phyloP scores from a whole-genome alignment of 2,113 vertebrate species.

The Myiozetetes cayanensis region DNA sequence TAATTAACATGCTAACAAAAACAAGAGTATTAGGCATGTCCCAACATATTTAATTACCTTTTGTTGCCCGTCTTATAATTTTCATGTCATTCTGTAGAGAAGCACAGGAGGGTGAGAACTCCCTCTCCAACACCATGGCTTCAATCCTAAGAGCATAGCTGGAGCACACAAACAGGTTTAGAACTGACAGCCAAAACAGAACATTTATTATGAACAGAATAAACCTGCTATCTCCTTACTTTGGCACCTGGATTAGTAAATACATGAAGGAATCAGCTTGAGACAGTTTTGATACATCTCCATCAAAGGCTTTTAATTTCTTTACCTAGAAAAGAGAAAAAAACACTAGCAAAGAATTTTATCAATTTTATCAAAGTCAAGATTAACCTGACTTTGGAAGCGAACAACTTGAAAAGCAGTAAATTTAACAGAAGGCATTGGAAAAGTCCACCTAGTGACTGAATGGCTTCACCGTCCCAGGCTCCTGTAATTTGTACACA shows the following conservation, averaged over 20 bases:
- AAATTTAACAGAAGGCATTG: not conserved
- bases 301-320: slow-evolving; percentile 88
- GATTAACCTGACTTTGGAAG: not conserved
- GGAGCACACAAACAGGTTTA: slow-evolving; percentile 53
- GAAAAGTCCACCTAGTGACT: not conserved
- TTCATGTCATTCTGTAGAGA: slow-evolving; percentile 85
- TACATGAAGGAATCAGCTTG: slow-evolving; percentile 95
- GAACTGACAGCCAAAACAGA: not conserved
- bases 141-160: slow-evolving; percentile 93
- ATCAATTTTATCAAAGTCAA: not conserved
- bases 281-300: slow-evolving; percentile 89
- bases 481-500: not conserved
- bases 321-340: slow-evolving; percentile 79
- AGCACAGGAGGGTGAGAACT: slow-evolving; percentile 87
- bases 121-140: slow-evolving; percentile 92
- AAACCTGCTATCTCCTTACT: slow-evolving; percentile 75
- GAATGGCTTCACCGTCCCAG: not conserved
- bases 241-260: slow-evolving; percentile 91
- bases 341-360: slow-evolving; percentile 1
- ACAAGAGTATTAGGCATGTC: slow-evolving; percentile 35
- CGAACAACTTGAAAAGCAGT: not conserved
- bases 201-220: not conserved
- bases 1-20: slow-evolving; percentile 67
- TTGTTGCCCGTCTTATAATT: slow-evolving; percentile 83
- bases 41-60: slow-evolving; percentile 79